These are phyloP conservation scores for Amblyornis subalaris DNA, from an alignment of 2,113 vertebrate genomes.

Conservation along the genomic window DNA sequence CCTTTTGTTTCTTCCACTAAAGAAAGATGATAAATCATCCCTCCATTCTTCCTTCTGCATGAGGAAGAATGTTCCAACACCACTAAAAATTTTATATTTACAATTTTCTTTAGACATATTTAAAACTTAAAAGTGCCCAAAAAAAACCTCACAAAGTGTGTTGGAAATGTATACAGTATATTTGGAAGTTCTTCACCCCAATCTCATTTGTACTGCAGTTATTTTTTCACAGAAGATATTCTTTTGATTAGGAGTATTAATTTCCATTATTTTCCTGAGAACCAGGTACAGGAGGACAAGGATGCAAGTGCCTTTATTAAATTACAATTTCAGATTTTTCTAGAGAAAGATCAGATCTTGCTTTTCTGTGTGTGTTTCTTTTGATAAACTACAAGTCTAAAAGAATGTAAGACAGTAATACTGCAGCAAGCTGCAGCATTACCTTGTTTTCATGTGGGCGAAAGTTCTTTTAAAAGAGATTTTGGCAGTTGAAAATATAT, in stretches of 20 bases:
- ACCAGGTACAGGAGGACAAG: not conserved
- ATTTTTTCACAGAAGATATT: not conserved
- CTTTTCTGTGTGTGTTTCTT: not conserved
- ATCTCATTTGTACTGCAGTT: not conserved
- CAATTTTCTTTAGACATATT: not conserved
- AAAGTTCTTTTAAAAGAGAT: not conserved
- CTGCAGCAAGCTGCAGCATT: not conserved
- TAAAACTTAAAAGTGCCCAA: not conserved
- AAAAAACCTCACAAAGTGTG: not conserved
- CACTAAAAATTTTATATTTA: not conserved
- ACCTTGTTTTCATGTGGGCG: not conserved
- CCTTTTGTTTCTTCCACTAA: not conserved
- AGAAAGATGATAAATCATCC: not conserved
- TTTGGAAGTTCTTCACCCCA: not conserved
- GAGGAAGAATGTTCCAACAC: not conserved
- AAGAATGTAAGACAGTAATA: not conserved
- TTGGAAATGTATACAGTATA: not conserved
- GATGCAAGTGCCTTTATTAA: not conserved
- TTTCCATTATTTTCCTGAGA: not conserved
- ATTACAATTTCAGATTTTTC: not conserved
- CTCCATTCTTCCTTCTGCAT: not conserved
- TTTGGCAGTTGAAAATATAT: not conserved
- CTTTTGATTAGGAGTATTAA: not conserved
- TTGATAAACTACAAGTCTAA: not conserved
- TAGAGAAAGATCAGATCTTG: not conserved